Base-by-base conservation (phyloP, 2,888 invertebrate genomes). In the Steinernema carpocapsae region DNA sequence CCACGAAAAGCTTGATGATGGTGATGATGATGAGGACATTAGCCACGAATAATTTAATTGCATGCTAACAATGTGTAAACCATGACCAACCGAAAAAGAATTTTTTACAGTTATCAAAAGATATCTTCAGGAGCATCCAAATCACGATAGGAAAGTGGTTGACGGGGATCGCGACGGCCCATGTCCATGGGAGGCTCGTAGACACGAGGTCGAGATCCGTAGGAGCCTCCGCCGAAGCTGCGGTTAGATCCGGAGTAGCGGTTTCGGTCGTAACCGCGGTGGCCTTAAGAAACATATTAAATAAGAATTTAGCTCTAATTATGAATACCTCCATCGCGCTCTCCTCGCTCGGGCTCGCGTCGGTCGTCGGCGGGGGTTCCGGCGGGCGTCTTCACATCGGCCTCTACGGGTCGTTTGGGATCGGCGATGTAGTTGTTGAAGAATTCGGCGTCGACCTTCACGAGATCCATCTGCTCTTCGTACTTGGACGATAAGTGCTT, bases 401-500 rank as follows among this genome's bases (percentile, higher is more conserved):
- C 93, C 82, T 96, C 91, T 89, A 94, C 94, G 10, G 97, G 97
- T 70, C 97, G 91, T 84, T 95, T 95, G 3, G 94, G 93, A 90
- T 99, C 99, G 82, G 92, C 91, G 84, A 92, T 87, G 90, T 97
- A 99, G 88, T 96, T 96, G 89, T 99, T 99, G 90, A 97, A 71
- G 51, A 71, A 71, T 17, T 71, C 71, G 17, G 71, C 97, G 90
- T 97, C 97, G 86, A 94, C 94, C 80, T 94, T 93, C 0, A 97
- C 97, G 89, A 97, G 97, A 48, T 97, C 94, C 56, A 99, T 93
- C 89, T 97, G 97, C 87, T 99, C 97, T 0, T 89, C 92, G 87
- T 99, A 97, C 88, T 99, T 99, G 88, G 97, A 97, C 88, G 94
- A 93, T 80, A 99, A 95, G 88, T 99, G 99, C 88, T 99, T 99